These are phyloP conservation scores for Spea multiplicata DNA, from an alignment of 2,113 vertebrate species.

Conservation along the genomic window DNA sequence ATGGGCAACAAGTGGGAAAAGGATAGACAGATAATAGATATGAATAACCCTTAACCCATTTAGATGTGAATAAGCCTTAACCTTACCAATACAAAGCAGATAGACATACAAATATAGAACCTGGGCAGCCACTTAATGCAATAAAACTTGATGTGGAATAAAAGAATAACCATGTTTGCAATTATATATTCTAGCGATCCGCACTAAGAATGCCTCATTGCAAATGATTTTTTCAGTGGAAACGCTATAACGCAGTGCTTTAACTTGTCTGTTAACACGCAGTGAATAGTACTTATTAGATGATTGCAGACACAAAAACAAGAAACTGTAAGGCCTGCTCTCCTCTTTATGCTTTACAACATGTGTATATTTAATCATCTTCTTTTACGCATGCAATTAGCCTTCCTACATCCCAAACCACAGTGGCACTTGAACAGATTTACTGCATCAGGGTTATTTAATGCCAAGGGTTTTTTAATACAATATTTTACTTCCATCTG, in stretches of 20 bases:
- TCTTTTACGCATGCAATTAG: constrained; percentile 40
- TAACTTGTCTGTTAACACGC: constrained; percentile 41
- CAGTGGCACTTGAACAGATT: constrained; percentile 39
- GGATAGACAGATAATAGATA: no score
- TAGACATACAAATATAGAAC: no score
- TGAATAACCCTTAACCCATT: no score
- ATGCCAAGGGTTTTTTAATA: constrained; percentile 19
- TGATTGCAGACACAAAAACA: constrained; percentile 41
- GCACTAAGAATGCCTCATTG: constrained; percentile 8
- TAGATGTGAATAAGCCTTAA: no score
- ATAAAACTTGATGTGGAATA: no score
- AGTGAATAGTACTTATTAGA: constrained; percentile 36
- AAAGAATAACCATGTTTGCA: no score
- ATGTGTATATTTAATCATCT: constrained; percentile 46
- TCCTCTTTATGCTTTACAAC: constrained; percentile 44
- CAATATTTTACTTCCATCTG: constrained; percentile 24
- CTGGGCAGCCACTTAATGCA: no score
- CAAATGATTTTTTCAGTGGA: constrained; percentile 9
- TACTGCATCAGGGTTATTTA: constrained; percentile 33
- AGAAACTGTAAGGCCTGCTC: constrained; percentile 33
- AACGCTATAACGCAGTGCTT: constrained; percentile 26
- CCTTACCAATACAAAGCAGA: no score
- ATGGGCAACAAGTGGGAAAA: no score
- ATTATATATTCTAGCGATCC: no score
- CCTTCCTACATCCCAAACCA: constrained; percentile 43